Evolutionary conservation across 2,797 vertebrate genomes (phyloP).

Genomic region (Emys orbicularis): DNA sequence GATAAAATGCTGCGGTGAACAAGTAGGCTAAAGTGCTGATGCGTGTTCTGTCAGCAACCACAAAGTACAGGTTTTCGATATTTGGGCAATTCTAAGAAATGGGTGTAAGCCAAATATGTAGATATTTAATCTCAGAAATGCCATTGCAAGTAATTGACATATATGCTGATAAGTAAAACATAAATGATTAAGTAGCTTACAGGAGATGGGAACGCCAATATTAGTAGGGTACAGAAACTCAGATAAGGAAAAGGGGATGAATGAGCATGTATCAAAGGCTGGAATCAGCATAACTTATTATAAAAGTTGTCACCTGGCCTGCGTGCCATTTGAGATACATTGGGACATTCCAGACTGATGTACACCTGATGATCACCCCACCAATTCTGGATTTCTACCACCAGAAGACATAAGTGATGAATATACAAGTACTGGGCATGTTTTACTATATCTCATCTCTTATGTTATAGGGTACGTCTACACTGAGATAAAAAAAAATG

Average conservation of each 20-base stretch:
- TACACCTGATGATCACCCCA: not conserved
- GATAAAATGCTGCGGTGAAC: not conserved
- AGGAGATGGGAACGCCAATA: not conserved
- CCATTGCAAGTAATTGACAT: not conserved
- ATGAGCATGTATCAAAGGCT: no score
- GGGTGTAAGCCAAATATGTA: not conserved
- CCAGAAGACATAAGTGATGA: not conserved
- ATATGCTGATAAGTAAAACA: not conserved
- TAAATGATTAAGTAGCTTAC: not conserved
- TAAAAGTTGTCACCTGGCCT: not conserved
- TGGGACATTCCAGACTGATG: not conserved
- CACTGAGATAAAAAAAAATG: not conserved
- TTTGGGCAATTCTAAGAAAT: not conserved
- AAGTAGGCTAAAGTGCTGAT: not conserved
- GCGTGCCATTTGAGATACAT: not conserved
- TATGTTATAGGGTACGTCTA: not conserved
- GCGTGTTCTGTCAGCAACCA: not conserved
- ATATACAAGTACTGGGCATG: not conserved
- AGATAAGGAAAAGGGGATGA: not conserved
- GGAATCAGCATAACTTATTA: not conserved
- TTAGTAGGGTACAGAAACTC: not conserved
- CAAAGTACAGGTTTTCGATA: not conserved
- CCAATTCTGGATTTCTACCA: not conserved
- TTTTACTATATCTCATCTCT: not conserved
- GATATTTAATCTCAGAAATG: not conserved